Evolutionary conservation across 2,888 invertebrate species (phyloP), one percentile per base, ranked within the genome.

Genomic region (Aleiodes leptofemur): DNA sequence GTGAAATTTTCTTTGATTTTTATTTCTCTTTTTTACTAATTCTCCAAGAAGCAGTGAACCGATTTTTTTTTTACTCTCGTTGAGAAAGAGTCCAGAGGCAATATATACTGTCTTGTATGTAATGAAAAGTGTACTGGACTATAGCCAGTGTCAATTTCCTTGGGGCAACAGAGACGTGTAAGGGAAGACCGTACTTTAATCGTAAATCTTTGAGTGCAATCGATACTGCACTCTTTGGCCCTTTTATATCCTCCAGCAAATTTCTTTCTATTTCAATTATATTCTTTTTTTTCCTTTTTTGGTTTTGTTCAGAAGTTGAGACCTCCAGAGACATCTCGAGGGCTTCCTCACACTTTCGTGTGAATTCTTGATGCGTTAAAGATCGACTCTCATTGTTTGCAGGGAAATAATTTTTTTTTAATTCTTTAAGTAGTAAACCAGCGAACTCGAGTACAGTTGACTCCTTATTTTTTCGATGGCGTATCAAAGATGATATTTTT

Each of bases 171-270:
- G 59, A 59, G 72, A 50, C 48, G 29, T 50, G 59, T 51, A 72
- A 55, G 70, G 38, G 34, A 43, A 16, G 57, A 69, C 50, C 53
- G 31, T 50, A 74, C 61, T 43, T 76, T 71, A 77, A 77, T 77
- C 77, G 72, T 77, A 77, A 77, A 77, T 77, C 75, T 75, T 75
- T 51, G 72, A 69, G 16, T 43, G 64, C 48, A 77, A 77, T 77
- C 77, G 69, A 77, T 77, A 77, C 53, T 34, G 50, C 69, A 59
- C 57, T 50, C 57, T 16, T 51, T 29, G 50, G 53, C 71, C 59
- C 69, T 23, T 69, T 43, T 34, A 43, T 55, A 31, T 61, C 43
- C 11, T 43, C 64, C 16, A 64, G 64, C 9, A 16, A 64, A 38
- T 61, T 64, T 29, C 59, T 31, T 59, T n/a, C 23, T 9, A n/a